Conservation (phyloP, 2,113 vertebrate species). For the Deroptyus accipitrinus region DNA sequence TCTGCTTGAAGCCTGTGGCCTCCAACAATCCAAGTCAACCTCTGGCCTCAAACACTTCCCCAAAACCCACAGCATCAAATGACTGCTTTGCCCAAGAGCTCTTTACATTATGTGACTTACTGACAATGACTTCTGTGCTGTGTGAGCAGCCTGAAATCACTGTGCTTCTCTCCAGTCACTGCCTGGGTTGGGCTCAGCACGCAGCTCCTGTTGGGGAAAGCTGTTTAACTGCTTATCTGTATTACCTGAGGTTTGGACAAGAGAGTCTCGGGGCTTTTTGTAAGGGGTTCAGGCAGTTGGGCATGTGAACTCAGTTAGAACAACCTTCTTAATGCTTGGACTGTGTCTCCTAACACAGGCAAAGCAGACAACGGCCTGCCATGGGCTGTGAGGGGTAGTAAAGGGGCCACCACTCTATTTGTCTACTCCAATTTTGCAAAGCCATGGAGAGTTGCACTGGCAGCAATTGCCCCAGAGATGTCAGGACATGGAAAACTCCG, state of each 20-base stretch:
- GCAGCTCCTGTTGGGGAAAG: neutral
- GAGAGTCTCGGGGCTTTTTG: neutral
- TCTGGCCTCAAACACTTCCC: neutral
- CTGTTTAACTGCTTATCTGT: neutral
- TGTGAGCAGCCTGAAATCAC: neutral
- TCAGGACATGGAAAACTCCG: neutral
- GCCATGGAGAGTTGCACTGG: neutral
- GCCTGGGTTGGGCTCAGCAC: neutral
- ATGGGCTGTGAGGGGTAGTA: neutral
- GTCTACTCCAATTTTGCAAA: neutral
- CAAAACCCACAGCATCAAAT: neutral
- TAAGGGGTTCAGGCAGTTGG: neutral
- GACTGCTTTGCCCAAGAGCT: neutral
- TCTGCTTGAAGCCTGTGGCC: neutral
- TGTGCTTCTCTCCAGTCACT: neutral
- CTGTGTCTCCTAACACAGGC: no score
- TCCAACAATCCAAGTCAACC: neutral
- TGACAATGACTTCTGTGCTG: neutral
- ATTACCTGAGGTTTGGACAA: neutral
- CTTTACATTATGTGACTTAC: neutral
- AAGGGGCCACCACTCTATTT: neutral
- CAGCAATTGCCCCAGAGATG: neutral
- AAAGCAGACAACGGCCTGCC: neutral
- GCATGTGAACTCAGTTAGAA: neutral
- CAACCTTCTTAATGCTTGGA: neutral